These are phyloP conservation scores for Chlorodrepanis virens DNA, from an alignment of 2,113 vertebrate genomes.

Conservation along the genomic window DNA sequence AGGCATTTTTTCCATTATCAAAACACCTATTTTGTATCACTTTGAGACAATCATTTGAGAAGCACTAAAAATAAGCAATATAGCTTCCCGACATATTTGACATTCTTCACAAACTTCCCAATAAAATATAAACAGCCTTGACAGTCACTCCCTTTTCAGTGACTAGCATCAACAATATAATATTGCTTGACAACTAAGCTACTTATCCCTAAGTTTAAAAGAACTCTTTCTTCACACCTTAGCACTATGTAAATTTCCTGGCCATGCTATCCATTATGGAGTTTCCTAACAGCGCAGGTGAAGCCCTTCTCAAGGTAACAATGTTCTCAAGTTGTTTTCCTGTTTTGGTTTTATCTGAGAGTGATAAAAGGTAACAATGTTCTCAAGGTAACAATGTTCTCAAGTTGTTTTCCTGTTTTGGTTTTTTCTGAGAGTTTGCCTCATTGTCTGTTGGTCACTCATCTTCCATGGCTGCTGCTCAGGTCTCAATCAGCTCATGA, in stretches of 20 bases:
- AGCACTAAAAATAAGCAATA: neutral
- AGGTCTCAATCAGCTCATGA: neutral
- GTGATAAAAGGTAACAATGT: neutral
- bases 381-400: neutral
- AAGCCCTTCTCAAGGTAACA: neutral
- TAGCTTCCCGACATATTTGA: neutral
- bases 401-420: neutral
- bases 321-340: neutral
- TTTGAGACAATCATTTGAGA: neutral
- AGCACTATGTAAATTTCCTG: neutral
- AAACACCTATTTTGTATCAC: neutral
- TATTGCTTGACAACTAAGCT: neutral
- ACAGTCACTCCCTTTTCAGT: neutral
- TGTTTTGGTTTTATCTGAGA: neutral
- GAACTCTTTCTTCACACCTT: neutral
- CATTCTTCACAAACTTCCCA: neutral
- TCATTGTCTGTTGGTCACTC: neutral
- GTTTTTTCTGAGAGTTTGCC: neutral
- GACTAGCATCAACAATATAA: neutral
- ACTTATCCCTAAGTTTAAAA: neutral
- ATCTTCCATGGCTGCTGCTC: neutral
- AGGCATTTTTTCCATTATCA: neutral
- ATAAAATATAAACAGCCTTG: neutral
- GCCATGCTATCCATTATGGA: neutral
- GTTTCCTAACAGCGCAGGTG: neutral